Base-by-base conservation (phyloP, 2,797 vertebrate genomes). In the Phylloscopus collybita region DNA sequence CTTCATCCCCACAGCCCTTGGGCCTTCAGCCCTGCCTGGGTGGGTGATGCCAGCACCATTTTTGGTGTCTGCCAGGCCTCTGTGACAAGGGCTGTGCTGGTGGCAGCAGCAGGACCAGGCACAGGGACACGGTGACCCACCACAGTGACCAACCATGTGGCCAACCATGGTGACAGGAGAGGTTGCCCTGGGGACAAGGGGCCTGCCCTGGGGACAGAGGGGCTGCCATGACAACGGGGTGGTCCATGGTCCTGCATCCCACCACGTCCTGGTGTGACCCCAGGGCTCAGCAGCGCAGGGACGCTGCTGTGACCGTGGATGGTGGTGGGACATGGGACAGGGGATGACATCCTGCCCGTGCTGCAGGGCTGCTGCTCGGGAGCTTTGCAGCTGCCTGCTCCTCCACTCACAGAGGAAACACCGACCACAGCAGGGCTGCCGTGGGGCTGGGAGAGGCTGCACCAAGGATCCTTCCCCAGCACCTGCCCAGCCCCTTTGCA, bases 1-100 rank as follows among this genome's bases (percentile, higher is more conserved):
- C 6, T 20, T 40, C 2, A 0, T 44, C 45, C 47, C 59, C 1
- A 0, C 3, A 8, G 38, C 30, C 51, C 34, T 54, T 1, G 0
- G 26, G 49, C 18, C 51, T 42, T 64, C 17, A 9, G 51, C 16
- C 0, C 0, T 2, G 3, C 50, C 27, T 1, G 21, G 44, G 30
- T 38, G 74, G 81, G 16, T 40, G 17, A 87, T 23, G 9, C 65
- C 49, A 9, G 0, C 23, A 57, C 19, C 23, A 5, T 7, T 22
- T 73, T 9, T 34, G 29, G 38, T 25, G 32, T 45, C 71, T 25
- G 38, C 0, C 0, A 85, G 54, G 59, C 26, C 2, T 5, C 75
- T 23, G 32, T 23, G 32, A n/a, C 0, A 1, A 34, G 42, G 25
- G 19, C 49, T 0, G 0, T 16, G 69, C 47, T 70, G 81, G 59